These are phyloP conservation scores for Mixornis gularis DNA, from an alignment of 2,113 vertebrate species.

Conservation along the genomic window DNA sequence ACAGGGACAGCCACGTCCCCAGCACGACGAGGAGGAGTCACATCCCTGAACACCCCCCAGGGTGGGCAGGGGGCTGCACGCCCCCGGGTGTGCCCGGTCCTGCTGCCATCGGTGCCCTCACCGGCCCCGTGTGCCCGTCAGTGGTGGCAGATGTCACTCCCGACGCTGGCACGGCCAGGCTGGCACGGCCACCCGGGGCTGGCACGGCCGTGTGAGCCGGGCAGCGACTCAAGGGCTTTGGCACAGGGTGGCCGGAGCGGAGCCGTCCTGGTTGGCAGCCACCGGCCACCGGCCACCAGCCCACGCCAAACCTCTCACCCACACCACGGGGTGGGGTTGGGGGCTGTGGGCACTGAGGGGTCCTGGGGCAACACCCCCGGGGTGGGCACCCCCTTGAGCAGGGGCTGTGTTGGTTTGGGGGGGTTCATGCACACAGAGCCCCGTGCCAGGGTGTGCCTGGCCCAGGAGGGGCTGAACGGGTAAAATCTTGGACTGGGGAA, in stretches of 20 bases:
- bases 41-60: neutral
- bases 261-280: constrained; percentile 29
- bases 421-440: fast-evolving
- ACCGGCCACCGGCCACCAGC: neutral
- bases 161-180: neutral
- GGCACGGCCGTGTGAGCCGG: neutral
- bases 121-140: neutral
- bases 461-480: neutral
- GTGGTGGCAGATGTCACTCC: constrained; percentile 54
- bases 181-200: neutral
- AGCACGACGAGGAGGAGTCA: neutral
- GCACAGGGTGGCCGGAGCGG: neutral
- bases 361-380: neutral
- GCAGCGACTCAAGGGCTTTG: constrained; percentile 61
- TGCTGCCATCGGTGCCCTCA: neutral
- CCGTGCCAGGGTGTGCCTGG: neutral
- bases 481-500: fast-evolving
- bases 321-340: neutral
- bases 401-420: neutral
- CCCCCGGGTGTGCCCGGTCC: neutral
- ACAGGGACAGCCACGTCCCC: neutral
- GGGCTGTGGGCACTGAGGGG: neutral
- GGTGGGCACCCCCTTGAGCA: neutral
- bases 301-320: neutral
- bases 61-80: neutral